Evolutionary conservation across 2,113 vertebrate species (phyloP).

Genomic region (Sander vitreus): DNA sequence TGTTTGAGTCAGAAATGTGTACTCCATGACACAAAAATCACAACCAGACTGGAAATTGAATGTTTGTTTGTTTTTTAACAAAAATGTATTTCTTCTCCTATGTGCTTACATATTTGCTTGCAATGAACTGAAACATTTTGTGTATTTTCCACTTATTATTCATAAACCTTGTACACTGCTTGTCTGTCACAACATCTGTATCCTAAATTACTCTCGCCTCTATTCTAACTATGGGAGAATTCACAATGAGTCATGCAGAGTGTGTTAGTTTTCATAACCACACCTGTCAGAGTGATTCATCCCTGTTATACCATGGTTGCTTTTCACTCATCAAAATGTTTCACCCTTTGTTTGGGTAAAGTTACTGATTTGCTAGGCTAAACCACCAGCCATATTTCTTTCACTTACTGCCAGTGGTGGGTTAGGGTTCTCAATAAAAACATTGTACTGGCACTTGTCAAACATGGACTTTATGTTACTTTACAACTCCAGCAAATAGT

Average conservation of each 20-base stretch:
- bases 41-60: background rate
- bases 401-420: background rate
- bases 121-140: background rate
- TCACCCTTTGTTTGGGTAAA: background rate
- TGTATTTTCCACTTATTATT: background rate
- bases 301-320: background rate
- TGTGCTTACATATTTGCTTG: background rate
- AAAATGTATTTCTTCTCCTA: background rate
- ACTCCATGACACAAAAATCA: background rate
- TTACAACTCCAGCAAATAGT: background rate
- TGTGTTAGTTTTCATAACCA: background rate
- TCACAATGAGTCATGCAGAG: conserved; percentile 8
- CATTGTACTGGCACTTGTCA: background rate
- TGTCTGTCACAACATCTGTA: background rate
- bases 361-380: background rate
- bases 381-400: conserved; percentile 1
- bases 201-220: background rate
- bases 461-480: background rate
- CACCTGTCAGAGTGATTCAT: conserved; percentile 9
- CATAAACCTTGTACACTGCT: background rate
- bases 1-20: background rate
- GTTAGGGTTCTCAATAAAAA: background rate
- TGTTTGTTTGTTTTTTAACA: background rate
- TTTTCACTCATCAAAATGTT: conserved; percentile 14
- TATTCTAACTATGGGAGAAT: background rate